Percentiles rank a stretch among this genome's conserved stretches.
phyloP scores from a whole-genome alignment of 2,888 invertebrate species.

The Ypsolopha sequella region DNA sequence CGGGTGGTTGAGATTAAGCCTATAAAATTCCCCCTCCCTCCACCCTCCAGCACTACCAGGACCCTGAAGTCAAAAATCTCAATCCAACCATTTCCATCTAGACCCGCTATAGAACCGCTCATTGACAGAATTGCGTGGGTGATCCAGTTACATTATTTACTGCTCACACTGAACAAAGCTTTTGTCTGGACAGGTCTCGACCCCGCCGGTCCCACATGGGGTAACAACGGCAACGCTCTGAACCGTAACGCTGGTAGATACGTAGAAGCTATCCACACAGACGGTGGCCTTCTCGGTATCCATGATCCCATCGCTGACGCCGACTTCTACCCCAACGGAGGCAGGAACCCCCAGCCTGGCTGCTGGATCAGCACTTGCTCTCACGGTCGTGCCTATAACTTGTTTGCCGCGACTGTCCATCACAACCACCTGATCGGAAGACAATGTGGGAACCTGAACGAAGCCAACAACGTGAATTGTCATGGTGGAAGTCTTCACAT shows the following conservation, averaged over 20 bases:
- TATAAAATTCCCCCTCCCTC: no score
- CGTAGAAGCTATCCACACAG: slow-evolving; percentile 25
- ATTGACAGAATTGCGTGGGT: no score
- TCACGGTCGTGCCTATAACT: slow-evolving; percentile 33
- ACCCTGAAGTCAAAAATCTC: no score
- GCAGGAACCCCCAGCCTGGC: slow-evolving; percentile 42
- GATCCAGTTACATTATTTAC: background rate
- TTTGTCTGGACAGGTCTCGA: slow-evolving; percentile 12
- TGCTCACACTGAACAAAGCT: background rate
- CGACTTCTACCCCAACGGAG: slow-evolving; percentile 57
- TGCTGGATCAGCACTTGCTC: slow-evolving; percentile 39
- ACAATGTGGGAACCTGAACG: slow-evolving; percentile 24
- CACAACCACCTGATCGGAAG: slow-evolving; percentile 32
- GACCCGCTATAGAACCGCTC: no score
- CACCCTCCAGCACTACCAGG: no score
- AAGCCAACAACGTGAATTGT: slow-evolving; percentile 30
- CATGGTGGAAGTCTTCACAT: slow-evolving; percentile 23
- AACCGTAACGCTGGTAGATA: slow-evolving; percentile 15
- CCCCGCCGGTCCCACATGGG: slow-evolving; percentile 51
- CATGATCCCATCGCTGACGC: slow-evolving; percentile 30
- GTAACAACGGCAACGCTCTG: slow-evolving; percentile 8
- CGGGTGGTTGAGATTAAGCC: no score
- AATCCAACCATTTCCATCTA: no score
- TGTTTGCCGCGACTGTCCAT: slow-evolving; percentile 37
- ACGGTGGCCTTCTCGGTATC: slow-evolving; percentile 32